Evolutionary conservation across 2,113 vertebrate species (phyloP).

Genomic region (Hydrochoerus hydrochaeris): DNA sequence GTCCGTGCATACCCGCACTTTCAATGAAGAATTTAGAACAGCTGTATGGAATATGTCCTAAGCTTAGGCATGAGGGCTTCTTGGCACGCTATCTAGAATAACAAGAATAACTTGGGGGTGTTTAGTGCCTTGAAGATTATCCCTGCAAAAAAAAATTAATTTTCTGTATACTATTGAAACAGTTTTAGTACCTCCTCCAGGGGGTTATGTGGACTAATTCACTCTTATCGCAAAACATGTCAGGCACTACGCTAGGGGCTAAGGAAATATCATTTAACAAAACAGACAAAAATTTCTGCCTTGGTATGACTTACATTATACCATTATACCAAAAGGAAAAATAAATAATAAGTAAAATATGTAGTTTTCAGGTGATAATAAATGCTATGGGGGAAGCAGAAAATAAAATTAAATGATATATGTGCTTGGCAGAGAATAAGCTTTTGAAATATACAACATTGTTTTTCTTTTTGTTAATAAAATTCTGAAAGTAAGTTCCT

Average conservation of each 20-base stretch:
- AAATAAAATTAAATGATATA: constrained; percentile 19
- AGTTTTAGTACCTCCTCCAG: not conserved
- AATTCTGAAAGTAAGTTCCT: constrained; percentile 38
- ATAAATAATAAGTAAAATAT: constrained; percentile 30
- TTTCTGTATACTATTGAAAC: not conserved
- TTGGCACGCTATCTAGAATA: not conserved
- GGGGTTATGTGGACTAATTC: not conserved
- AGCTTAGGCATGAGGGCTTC: not conserved
- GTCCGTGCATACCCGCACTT: not conserved
- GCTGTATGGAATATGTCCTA: not conserved
- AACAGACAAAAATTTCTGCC: constrained; percentile 12
- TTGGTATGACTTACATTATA: not conserved
- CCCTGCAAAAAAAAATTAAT: not conserved
- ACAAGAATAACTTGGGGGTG: constrained; percentile 8
- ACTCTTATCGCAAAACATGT: not conserved
- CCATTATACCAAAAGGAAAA: not conserved
- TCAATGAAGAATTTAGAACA: not conserved
- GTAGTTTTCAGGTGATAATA: not conserved
- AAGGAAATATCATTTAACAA: constrained; percentile 28
- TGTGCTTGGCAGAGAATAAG: not conserved
- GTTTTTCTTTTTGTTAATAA: constrained; percentile 3
- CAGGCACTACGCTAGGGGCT: not conserved
- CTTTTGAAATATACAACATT: constrained; percentile 52
- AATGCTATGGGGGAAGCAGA: not conserved
- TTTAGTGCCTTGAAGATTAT: constrained; percentile 50